Evolutionary conservation across 2,888 invertebrate species (phyloP).

Genomic region (Mantis religiosa): DNA sequence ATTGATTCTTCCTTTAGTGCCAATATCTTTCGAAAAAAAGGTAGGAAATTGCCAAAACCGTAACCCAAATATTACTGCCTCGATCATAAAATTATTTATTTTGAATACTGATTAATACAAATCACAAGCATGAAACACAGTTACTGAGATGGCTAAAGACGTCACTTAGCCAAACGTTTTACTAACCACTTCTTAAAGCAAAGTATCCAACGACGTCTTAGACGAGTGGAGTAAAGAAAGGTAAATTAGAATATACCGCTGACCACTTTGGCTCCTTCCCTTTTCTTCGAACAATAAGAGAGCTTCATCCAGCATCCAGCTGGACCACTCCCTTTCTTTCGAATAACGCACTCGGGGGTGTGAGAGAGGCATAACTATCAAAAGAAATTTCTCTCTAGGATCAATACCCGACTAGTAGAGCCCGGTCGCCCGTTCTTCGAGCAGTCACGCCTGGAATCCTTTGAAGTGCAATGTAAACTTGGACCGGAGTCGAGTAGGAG

Average conservation of each 20-base stretch:
- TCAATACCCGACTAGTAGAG: constrained; percentile 2
- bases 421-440: background rate
- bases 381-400: constrained; percentile 1
- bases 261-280: background rate
- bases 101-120: too few relatives aligned
- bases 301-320: background rate
- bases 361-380: background rate
- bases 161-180: too few relatives aligned
- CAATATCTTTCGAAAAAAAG: too few relatives aligned
- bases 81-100: too few relatives aligned
- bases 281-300: background rate
- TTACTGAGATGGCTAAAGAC: too few relatives aligned
- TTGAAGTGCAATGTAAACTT: background rate
- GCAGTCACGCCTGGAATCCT: background rate
- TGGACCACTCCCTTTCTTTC: background rate
- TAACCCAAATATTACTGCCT: too few relatives aligned
- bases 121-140: too few relatives aligned
- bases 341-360: background rate
- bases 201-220: too few relatives aligned
- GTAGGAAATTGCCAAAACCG: too few relatives aligned
- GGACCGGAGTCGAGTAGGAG: background rate
- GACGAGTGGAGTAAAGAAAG: background rate
- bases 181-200: too few relatives aligned
- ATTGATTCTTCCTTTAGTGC: too few relatives aligned
- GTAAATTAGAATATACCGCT: background rate